phyloP scores from a whole-genome alignment of 2,888 invertebrate species.

The Amphipoea lucens region DNA sequence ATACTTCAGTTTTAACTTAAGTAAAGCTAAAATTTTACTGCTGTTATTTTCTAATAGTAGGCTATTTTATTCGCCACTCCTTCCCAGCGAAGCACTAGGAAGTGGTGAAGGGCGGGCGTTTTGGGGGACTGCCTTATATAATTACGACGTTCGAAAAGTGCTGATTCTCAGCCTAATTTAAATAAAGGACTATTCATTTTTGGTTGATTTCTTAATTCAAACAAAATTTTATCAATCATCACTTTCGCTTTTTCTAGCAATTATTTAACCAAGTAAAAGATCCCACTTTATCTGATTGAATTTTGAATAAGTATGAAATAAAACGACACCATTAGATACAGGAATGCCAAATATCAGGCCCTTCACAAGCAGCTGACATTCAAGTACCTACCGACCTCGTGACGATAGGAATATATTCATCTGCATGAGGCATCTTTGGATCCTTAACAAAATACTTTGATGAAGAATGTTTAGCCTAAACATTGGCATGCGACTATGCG shows the following conservation, averaged over 20 bases:
- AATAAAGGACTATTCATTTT: not conserved
- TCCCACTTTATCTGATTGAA: constrained; percentile 17
- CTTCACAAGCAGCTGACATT: constrained; percentile 63
- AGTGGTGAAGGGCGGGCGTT: not conserved
- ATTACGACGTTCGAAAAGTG: not conserved
- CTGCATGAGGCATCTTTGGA: constrained; percentile 56
- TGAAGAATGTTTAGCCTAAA: constrained; percentile 21
- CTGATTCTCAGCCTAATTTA: not conserved
- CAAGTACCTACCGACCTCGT: constrained; percentile 52
- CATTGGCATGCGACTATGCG: constrained; percentile 11
- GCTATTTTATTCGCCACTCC: not conserved
- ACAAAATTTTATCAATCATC: not conserved
- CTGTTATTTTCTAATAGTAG: not conserved
- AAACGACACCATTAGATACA: constrained; percentile 51
- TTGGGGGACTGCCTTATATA: not conserved
- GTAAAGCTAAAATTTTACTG: not conserved
- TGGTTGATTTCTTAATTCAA: too few species aligned
- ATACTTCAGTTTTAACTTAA: not conserved
- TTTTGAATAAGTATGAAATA: constrained; percentile 40
- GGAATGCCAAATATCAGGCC: constrained; percentile 63
- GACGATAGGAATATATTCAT: constrained; percentile 54
- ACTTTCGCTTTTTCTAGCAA: not conserved
- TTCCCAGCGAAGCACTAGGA: not conserved
- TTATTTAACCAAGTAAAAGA: not conserved
- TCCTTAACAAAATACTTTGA: constrained; percentile 44